phyloP scores from a whole-genome alignment of 2,797 vertebrate species.

The Leucoraja ocellata region DNA sequence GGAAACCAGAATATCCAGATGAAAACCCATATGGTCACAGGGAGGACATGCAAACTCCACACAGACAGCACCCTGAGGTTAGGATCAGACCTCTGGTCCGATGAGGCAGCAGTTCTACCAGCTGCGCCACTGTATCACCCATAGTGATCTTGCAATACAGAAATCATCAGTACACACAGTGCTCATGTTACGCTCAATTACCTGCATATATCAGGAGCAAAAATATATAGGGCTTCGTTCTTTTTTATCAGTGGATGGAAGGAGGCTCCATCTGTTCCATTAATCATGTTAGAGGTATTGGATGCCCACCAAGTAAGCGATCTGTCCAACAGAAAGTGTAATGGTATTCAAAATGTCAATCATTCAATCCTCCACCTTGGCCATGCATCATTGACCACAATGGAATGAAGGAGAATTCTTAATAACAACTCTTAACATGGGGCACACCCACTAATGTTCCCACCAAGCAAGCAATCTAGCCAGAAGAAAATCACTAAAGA shows the following conservation, averaged over 20 bases:
- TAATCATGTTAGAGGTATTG: constrained; percentile 64
- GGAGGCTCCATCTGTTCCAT: constrained; percentile 64
- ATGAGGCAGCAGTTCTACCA: too few relatives aligned
- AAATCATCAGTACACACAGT: background rate
- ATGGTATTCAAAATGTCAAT: background rate
- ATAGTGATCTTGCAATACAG: background rate
- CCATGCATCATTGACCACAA: background rate
- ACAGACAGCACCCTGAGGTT: too few relatives aligned
- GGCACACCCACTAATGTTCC: background rate
- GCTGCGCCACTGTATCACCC: too few relatives aligned
- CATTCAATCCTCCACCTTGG: background rate
- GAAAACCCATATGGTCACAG: too few relatives aligned
- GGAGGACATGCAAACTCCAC: too few relatives aligned
- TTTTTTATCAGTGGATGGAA: constrained; percentile 65
- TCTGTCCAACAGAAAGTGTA: constrained; percentile 10
- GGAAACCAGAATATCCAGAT: too few relatives aligned
- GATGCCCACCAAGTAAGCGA: constrained; percentile 56
- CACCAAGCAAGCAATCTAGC: too few relatives aligned
- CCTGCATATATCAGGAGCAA: constrained; percentile 71
- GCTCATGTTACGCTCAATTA: constrained; percentile 42
- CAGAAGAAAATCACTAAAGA: too few relatives aligned
- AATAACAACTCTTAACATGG: background rate
- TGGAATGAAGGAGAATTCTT: background rate
- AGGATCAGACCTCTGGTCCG: too few relatives aligned
- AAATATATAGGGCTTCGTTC: constrained; percentile 60